Base-by-base conservation (phyloP, 1,140 invertebrate genomes). In the Lepidurus packardi region DNA sequence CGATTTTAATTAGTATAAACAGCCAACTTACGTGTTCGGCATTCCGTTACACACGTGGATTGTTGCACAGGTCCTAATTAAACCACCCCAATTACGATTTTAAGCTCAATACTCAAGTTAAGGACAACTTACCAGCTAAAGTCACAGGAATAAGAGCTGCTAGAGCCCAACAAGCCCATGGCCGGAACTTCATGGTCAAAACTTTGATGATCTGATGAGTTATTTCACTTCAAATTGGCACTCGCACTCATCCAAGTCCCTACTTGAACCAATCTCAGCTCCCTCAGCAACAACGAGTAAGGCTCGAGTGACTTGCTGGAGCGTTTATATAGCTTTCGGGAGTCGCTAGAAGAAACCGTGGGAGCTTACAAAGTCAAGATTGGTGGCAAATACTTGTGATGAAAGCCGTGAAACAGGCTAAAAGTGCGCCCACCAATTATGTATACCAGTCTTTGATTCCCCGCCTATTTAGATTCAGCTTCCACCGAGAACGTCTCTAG, bases 11-110 rank as follows among this genome's bases (percentile, higher is more conserved):
- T 42, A 42, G 24, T 7, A 65, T 24, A 53, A 77, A 43, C 7
- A 76, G 45, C 7, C 13, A 77, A 78, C 78, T 78, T 78, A 78
- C 78, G 78, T 41, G 73, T 11, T 75, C 41, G 73, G 47, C 78
- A 78, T 76, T 78, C 78, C 42, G 73, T 74, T 13, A 74, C 78
- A 44, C 78, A 78, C 4, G 24, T 78, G 8, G 73, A 77, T 43
- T 43, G 73, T 24, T 43, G 73, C 21, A 78, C 73, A 47, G 78
- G 78, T 25, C 78, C 78, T 78, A 45, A 45, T 24, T 24, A 42
- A 77, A 34, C 13, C 16, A 77, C 1, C 53, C 13, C 4, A 43
- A 77, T 44, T 77, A 77, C 11, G 43, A 74, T n/a, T 10, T 65
- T 24, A 73, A 73, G 16, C 25, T 25, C 21, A 77, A 13, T 47